Conservation (phyloP, 2,113 vertebrate genomes). For the Microtus ochrogaster region DNA sequence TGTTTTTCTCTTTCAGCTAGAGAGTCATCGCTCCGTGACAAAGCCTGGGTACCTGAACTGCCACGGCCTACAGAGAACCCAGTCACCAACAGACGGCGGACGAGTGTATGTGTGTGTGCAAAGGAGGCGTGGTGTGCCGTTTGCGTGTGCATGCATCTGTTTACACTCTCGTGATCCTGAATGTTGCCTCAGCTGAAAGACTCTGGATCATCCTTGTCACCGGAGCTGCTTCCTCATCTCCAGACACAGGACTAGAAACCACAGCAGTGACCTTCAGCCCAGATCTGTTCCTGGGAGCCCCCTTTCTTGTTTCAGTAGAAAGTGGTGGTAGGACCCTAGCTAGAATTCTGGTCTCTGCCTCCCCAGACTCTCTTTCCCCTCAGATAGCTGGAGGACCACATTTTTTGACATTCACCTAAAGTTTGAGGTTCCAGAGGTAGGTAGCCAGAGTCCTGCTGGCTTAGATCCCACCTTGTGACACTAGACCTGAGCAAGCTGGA, state of each 20-base stretch:
- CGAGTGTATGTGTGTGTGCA: neutral
- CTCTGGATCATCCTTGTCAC: neutral
- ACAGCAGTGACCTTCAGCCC: neutral
- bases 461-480: neutral
- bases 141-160: slow-evolving; percentile 64
- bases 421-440: neutral
- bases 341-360: neutral
- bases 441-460: slow-evolving; percentile 8
- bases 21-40: slow-evolving; percentile 35
- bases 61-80: neutral
- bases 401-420: neutral
- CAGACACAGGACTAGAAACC: neutral
- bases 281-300: neutral
- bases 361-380: neutral
- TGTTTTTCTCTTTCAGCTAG: slow-evolving; percentile 74
- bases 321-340: neutral
- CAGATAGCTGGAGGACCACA: neutral
- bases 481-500: neutral
- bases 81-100: neutral
- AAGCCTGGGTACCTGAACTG: slow-evolving; percentile 55
- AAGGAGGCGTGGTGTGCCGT: slow-evolving; percentile 35
- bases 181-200: neutral
- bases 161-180: slow-evolving; percentile 58
- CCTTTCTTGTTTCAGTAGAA: neutral
- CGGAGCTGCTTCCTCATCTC: neutral